These are phyloP conservation scores for Aphelinus certus DNA, from an alignment of 1,140 invertebrate species.

Conservation along the genomic window DNA sequence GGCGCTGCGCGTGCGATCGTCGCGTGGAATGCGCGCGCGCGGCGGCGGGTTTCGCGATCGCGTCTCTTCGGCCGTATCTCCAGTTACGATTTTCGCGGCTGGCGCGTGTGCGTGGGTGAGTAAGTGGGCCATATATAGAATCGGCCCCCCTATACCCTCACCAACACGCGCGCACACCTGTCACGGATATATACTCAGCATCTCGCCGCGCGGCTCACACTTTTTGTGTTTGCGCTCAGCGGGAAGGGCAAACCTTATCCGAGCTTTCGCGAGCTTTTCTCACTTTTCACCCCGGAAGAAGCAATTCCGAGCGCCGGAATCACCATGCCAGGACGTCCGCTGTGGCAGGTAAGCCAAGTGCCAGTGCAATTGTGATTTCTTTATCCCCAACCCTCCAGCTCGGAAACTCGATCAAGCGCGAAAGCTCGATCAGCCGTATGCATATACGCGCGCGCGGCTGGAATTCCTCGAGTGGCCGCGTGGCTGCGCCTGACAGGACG, in stretches of 20 bases:
- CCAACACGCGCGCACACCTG: conserved; percentile 53
- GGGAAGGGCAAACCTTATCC: conserved; percentile 36
- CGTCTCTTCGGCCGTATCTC: background rate
- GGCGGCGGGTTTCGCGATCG: too few relatives aligned
- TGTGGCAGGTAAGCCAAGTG: conserved; percentile 58
- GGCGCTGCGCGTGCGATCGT: too few relatives aligned
- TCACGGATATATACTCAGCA: conserved; percentile 60
- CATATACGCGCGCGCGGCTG: too few relatives aligned
- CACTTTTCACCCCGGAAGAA: background rate
- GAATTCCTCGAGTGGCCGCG: too few relatives aligned
- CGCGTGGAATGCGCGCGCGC: too few relatives aligned
- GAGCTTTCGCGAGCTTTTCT: background rate
- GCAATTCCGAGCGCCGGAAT: conserved; percentile 1
- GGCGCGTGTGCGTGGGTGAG: conserved; percentile 45
- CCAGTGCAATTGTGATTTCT: background rate
- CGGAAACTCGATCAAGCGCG: too few relatives aligned
- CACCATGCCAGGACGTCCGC: conserved; percentile 60
- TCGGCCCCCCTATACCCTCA: conserved; percentile 47
- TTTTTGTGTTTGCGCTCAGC: conserved; percentile 54
- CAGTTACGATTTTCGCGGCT: too few relatives aligned
- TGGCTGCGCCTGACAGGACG: too few relatives aligned
- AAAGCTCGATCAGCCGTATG: too few relatives aligned
- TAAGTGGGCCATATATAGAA: conserved; percentile 62
- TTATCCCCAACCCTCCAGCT: background rate
- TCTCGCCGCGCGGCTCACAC: conserved; percentile 49